Conservation (phyloP, 1,140 invertebrate genomes). For the Lucilia sericata region DNA sequence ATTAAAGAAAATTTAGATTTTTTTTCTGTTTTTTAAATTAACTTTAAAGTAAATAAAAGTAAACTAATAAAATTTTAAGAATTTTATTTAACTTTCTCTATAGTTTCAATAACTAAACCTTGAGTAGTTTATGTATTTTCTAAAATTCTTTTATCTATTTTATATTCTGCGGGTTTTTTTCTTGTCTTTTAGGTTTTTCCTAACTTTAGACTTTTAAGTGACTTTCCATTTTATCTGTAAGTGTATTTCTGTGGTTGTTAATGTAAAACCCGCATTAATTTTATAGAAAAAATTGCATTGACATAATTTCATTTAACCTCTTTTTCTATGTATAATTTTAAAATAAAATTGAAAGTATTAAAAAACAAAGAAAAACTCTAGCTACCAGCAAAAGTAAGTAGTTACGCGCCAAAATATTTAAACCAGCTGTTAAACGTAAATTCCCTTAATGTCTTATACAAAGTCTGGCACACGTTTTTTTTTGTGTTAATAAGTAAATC, state of each 20-base stretch:
- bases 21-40: too few relatives aligned
- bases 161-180: too few relatives aligned
- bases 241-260: neutral
- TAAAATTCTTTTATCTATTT: too few relatives aligned
- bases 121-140: too few relatives aligned
- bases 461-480: conserved; percentile 14
- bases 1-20: too few relatives aligned
- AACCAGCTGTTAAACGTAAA: neutral
- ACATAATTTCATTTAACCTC: neutral
- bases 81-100: too few relatives aligned
- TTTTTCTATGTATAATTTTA: neutral
- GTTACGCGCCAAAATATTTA: neutral
- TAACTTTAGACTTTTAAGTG: neutral
- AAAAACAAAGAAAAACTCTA: neutral
- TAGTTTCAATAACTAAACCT: too few relatives aligned
- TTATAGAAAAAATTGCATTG: neutral
- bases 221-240: neutral
- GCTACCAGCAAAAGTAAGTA: neutral
- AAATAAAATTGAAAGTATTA: neutral
- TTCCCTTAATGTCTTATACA: neutral
- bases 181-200: neutral
- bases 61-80: too few relatives aligned
- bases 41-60: too few relatives aligned
- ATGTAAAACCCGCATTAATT: neutral
- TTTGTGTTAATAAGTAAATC: neutral